A percentile compares a stretch with the other conserved stretches of the same genome.
Evolutionary conservation across 2,113 vertebrate species (phyloP).

Genomic region (Eublepharis macularius): DNA sequence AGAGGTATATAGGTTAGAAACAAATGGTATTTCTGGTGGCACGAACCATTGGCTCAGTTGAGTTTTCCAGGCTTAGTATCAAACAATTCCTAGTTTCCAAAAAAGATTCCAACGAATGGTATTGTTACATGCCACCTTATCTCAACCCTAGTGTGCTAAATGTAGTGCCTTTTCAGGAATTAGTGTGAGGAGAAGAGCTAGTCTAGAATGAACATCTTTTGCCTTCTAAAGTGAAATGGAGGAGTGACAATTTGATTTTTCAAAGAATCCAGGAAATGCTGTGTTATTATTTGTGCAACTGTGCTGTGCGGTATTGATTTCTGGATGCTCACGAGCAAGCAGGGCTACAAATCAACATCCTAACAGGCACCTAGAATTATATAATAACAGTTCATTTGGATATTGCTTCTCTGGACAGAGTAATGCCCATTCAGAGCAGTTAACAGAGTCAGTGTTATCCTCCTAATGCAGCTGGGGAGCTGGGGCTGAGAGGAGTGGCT

Average conservation of each 20-base stretch:
- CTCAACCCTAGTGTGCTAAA: background rate
- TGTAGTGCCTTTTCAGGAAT: background rate
- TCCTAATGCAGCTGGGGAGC: too few relatives aligned
- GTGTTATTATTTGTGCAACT: background rate
- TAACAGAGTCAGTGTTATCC: too few relatives aligned
- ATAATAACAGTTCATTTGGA: too few relatives aligned
- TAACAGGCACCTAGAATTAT: background rate
- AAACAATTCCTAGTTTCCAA: background rate
- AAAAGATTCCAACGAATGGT: background rate
- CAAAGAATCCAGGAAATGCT: background rate
- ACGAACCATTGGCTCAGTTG: background rate
- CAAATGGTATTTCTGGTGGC: background rate
- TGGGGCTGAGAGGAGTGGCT: too few relatives aligned
- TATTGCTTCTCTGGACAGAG: too few relatives aligned
- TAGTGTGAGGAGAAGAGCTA: background rate
- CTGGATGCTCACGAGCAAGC: background rate
- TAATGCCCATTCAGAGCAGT: too few relatives aligned
- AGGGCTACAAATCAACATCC: background rate
- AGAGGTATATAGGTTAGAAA: background rate
- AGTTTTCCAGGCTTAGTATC: too few relatives aligned
- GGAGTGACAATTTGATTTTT: background rate
- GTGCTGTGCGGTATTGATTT: background rate
- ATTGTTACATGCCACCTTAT: too few relatives aligned
- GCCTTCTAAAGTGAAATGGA: background rate
- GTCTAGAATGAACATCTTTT: background rate